A percentile compares a stretch with the other conserved stretches of the same genome.
Conservation (phyloP, 2,888 invertebrate genomes). For the Chrysomela aeneicollis region DNA sequence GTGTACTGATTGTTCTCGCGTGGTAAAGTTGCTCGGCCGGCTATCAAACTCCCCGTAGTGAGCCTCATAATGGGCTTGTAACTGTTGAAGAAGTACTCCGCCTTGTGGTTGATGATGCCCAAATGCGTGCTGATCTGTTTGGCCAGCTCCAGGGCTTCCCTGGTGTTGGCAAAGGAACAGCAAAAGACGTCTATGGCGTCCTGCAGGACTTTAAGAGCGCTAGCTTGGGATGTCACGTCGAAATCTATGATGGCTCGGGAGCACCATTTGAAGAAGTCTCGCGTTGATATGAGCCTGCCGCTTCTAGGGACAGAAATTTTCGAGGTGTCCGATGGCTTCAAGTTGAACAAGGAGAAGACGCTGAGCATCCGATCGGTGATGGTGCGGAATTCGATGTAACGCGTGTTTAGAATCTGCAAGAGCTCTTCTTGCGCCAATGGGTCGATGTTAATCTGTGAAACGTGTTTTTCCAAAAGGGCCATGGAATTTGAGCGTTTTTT, state of each 20-base stretch:
- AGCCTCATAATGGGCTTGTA: slow-evolving; percentile 80
- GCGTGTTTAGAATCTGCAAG: slow-evolving; percentile 71
- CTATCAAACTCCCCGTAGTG: slow-evolving; percentile 67
- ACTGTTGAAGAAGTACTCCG: slow-evolving; percentile 79
- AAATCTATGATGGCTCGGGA: slow-evolving; percentile 77
- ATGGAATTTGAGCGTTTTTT: slow-evolving; percentile 70
- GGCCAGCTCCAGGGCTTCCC: slow-evolving; percentile 72
- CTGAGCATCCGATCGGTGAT: slow-evolving; percentile 80
- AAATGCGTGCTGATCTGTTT: slow-evolving; percentile 80
- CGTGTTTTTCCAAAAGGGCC: slow-evolving; percentile 80
- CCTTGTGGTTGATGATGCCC: slow-evolving; percentile 82
- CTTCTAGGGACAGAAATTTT: slow-evolving; percentile 55
- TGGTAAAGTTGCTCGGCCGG: slow-evolving; percentile 73
- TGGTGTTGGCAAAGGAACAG: slow-evolving; percentile 74
- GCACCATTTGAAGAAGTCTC: slow-evolving; percentile 94
- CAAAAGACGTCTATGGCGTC: slow-evolving; percentile 94
- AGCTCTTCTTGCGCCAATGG: slow-evolving; percentile 80
- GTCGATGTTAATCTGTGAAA: slow-evolving; percentile 82
- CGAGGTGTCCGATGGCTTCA: slow-evolving; percentile 57
- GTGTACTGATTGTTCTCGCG: slow-evolving; percentile 44
- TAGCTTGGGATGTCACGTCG: slow-evolving; percentile 74
- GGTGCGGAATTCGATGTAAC: slow-evolving; percentile 76
- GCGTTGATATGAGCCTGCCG: slow-evolving; percentile 77
- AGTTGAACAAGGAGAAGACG: slow-evolving; percentile 82
- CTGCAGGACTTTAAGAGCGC: slow-evolving; percentile 78